phyloP scores from a whole-genome alignment of 2,888 invertebrate genomes.

The Arctia plantaginis region DNA sequence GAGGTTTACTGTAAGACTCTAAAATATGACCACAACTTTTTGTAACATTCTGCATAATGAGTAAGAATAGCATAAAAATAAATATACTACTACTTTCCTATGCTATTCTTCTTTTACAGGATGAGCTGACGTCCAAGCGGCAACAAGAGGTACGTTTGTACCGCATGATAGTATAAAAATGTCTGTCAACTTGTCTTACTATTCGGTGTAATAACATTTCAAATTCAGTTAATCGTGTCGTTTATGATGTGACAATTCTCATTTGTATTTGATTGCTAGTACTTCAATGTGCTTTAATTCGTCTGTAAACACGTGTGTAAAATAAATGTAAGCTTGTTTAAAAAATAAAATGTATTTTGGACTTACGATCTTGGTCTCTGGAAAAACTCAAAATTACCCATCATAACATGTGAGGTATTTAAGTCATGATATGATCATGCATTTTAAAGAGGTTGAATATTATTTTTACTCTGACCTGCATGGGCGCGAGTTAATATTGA shows the following conservation, averaged over 20 bases:
- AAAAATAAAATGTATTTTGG: not conserved
- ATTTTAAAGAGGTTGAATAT: not conserved
- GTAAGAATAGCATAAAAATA: constrained; percentile 9
- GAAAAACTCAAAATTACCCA: not conserved
- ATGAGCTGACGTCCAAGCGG: constrained; percentile 49
- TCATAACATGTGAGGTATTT: not conserved
- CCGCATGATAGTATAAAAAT: constrained; percentile 34
- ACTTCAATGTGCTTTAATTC: not conserved
- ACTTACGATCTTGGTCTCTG: not conserved
- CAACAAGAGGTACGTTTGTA: constrained; percentile 53
- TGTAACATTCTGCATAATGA: not conserved
- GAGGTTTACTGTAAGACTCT: not conserved
- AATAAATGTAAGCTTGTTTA: not conserved
- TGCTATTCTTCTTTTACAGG: constrained; percentile 52
- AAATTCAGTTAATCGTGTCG: constrained; percentile 23
- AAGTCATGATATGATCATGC: not conserved
- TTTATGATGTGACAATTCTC: not conserved
- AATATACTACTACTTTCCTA: constrained; percentile 28
- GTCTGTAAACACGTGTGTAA: not conserved
- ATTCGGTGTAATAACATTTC: constrained; percentile 40
- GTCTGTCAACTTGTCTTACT: constrained; percentile 20
- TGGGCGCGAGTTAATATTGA: not conserved
- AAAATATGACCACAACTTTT: not conserved
- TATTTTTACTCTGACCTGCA: not conserved
- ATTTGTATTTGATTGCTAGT: not conserved